These are phyloP conservation scores for Pantherophis vulpinus DNA, from an alignment of 2,797 vertebrate species.

Conservation along the genomic window DNA sequence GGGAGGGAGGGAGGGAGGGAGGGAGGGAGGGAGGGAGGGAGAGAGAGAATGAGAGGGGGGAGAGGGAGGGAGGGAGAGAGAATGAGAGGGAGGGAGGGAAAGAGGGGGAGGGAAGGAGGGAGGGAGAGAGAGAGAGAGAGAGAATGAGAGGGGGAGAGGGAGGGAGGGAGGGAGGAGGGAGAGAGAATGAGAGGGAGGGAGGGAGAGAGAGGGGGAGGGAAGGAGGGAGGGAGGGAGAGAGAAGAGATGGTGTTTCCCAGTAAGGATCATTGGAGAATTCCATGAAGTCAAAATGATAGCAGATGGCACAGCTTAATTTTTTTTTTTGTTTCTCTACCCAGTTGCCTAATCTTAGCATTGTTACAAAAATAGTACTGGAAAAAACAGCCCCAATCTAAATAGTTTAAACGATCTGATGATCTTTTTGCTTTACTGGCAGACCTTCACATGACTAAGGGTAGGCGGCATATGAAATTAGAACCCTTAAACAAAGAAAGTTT, in stretches of 20 bases:
- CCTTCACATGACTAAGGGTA: not conserved
- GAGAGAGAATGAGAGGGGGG: too few relatives aligned
- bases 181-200: too few relatives aligned
- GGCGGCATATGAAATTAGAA: conserved; percentile 33
- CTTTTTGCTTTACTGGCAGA: conserved; percentile 52
- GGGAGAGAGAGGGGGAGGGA: too few relatives aligned
- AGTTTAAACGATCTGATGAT: conserved; percentile 58
- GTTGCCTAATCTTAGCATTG: not conserved
- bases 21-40: too few relatives aligned
- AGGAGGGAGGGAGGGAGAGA: rapidly evolving
- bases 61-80: too few relatives aligned
- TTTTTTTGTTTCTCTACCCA: not conserved
- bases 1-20: too few relatives aligned
- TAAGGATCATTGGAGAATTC: conserved; percentile 1
- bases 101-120: too few relatives aligned
- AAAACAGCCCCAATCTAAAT: conserved; percentile 48
- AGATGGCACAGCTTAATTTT: not conserved
- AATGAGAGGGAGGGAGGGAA: too few relatives aligned
- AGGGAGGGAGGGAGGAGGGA: rapidly evolving
- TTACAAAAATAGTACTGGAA: conserved; percentile 48
- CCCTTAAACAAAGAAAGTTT: conserved; percentile 20
- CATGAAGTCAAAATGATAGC: conserved; percentile 8
- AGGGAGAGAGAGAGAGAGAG: not conserved
- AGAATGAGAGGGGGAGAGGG: too few relatives aligned
- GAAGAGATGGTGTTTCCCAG: not conserved